Conservation (phyloP, 2,888 invertebrate genomes). For the Deilephila porcellus region DNA sequence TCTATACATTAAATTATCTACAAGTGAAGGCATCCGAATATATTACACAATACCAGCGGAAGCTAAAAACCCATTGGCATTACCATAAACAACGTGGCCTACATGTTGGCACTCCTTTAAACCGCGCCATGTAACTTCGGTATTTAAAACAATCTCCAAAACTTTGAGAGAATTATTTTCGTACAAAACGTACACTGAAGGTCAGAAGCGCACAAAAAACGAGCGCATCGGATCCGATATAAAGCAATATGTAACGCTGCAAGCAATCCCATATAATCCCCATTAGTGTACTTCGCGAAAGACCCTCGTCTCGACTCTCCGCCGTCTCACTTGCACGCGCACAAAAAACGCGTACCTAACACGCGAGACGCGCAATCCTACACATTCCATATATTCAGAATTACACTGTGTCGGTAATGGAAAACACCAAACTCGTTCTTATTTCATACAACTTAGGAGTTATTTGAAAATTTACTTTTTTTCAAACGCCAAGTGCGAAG, state of each 20-base stretch:
- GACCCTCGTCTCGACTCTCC: conserved; percentile 55
- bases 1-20: conserved; percentile 1
- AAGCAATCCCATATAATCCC: conserved; percentile 74
- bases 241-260: conserved; percentile 57
- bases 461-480: conserved; percentile 40
- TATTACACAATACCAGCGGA: conserved; percentile 15
- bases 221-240: conserved; percentile 52
- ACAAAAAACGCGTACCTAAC: conserved; percentile 82
- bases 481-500: conserved; percentile 70
- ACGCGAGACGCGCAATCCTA: conserved; percentile 73
- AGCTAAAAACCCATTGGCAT: conserved; percentile 24
- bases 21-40: not conserved
- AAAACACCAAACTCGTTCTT: conserved; percentile 40
- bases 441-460: conserved; percentile 3
- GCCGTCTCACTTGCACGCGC: conserved; percentile 68
- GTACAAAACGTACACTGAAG: conserved; percentile 34
- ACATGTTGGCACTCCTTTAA: conserved; percentile 18
- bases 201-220: conserved; percentile 47
- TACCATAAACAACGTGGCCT: conserved; percentile 21
- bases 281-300: conserved; percentile 80
- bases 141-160: conserved; percentile 21
- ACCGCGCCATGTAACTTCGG: conserved; percentile 3
- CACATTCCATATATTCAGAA: conserved; percentile 76
- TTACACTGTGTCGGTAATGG: conserved; percentile 49
- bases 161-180: conserved; percentile 19